Base-by-base conservation (phyloP, 2,113 vertebrate species). In the Pimephales promelas region DNA sequence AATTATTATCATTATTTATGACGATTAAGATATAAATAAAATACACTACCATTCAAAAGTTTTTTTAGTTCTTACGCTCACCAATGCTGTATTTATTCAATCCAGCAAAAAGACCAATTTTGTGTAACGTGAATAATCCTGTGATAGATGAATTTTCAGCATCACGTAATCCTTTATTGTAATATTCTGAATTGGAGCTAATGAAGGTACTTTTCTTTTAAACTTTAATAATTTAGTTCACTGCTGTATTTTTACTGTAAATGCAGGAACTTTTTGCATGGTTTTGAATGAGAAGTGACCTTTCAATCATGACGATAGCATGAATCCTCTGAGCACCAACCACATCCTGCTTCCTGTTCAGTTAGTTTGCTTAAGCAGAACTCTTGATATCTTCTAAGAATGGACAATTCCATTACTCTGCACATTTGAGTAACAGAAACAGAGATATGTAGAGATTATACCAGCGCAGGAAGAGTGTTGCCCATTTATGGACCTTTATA, bases 261-360 rank as follows among this genome's bases (percentile, higher is more conserved):
- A 18, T 18, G 7, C 4, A 28, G 61, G 24, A 64, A 68, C 16
- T 56, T 43, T 78, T 7, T 56, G 59, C 28, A 26, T 10, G 11
- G 5, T 24, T 52, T 18, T 66, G 73, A 57, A 62, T 70, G 56
- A n/a, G 20, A 47, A 28, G 6, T 68, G 47, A 71, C 83, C 70
- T 70, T 84, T 72, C 16, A 79, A 10, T 36, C 18, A 26, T 18
- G 54, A 34, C 36, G 5, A 71, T 5, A 47, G 24, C 62, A 3
- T 71, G 47, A 10, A 61, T 72, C 66, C 26, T n/a, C 26, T 18
- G 59, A 71, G n/a, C 0, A 31, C 10, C 28, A 77, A 56, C 73
- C 61, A 73, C 83, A 72, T 34, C 66, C 76, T 54, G 36, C 73
- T 80, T 84, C 56, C 56, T 80, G 66, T 26, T 62, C 40, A 45